A percentile compares a stretch with the other conserved stretches of the same genome.
Conservation (phyloP, 2,888 invertebrate genomes). For the Tetragonula carbonaria region DNA sequence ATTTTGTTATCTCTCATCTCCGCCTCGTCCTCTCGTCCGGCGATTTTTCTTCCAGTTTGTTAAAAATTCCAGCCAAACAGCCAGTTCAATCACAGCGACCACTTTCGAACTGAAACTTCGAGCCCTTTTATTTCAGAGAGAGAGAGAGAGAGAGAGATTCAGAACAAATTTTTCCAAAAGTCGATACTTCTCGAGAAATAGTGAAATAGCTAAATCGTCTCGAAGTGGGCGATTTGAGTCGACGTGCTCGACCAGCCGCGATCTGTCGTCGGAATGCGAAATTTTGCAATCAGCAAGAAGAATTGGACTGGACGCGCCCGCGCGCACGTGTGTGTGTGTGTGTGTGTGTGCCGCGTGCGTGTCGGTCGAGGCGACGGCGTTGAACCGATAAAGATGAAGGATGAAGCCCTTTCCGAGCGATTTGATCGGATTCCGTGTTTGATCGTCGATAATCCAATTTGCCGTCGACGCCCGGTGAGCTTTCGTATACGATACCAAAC, state of each 20-base stretch:
- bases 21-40: neutral
- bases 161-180: too few species aligned
- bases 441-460: constrained; percentile 79
- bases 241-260: neutral
- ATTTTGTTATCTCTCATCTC: neutral
- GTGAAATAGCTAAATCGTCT: too few species aligned
- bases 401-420: constrained; percentile 77
- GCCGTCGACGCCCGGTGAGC: constrained; percentile 65
- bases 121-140: neutral
- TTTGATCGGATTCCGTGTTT: constrained; percentile 77
- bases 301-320: constrained; percentile 35
- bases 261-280: constrained; percentile 41
- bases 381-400: constrained; percentile 70
- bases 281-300: constrained; percentile 54
- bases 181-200: too few species aligned
- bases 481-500: constrained; percentile 34
- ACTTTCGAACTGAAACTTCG: neutral
- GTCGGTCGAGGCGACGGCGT: constrained; percentile 38
- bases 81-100: neutral
- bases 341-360: neutral
- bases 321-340: neutral
- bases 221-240: too few species aligned
- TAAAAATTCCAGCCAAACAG: neutral
- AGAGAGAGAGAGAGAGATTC: too few species aligned
- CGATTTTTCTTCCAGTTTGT: constrained; percentile 13